Conservation (phyloP, 2,797 vertebrate species). For the Anguilla megastoma region DNA sequence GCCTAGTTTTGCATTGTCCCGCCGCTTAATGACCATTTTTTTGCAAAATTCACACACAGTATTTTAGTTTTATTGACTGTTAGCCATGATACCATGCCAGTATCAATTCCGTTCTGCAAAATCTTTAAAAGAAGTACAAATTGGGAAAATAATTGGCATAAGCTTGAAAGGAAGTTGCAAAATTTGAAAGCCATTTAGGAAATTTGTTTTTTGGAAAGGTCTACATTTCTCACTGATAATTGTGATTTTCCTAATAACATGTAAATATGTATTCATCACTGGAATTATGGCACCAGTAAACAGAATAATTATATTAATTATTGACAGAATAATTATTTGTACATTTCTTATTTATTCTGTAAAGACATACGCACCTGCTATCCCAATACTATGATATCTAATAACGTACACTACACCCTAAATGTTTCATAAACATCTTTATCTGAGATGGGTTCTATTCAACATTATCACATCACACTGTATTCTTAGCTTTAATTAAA, state of each 20-base stretch:
- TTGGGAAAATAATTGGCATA: constrained; percentile 83
- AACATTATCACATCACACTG: neutral
- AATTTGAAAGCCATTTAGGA: constrained; percentile 57
- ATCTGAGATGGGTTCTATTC: neutral
- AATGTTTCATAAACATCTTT: neutral
- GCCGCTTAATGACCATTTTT: constrained; percentile 87
- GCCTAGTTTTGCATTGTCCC: constrained; percentile 81
- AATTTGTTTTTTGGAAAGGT: constrained; percentile 67
- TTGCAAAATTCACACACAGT: constrained; percentile 98
- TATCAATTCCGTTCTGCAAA: constrained; percentile 81
- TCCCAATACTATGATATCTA: too few species aligned
- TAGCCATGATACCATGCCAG: constrained; percentile 90
- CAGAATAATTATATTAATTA: constrained; percentile 26
- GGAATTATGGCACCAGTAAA: constrained; percentile 29
- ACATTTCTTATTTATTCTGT: neutral
- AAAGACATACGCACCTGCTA: too few species aligned
- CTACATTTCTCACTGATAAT: constrained; percentile 40
- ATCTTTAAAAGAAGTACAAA: constrained; percentile 82
- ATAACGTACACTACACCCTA: too few species aligned
- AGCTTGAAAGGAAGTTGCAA: constrained; percentile 59
- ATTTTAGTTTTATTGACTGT: constrained; percentile 99
- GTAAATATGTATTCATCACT: constrained; percentile 29
- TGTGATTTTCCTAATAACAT: constrained; percentile 44
- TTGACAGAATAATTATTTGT: neutral
- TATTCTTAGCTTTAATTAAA: neutral